Conservation (phyloP, 2,888 invertebrate species). For the Eudemis profundana region DNA sequence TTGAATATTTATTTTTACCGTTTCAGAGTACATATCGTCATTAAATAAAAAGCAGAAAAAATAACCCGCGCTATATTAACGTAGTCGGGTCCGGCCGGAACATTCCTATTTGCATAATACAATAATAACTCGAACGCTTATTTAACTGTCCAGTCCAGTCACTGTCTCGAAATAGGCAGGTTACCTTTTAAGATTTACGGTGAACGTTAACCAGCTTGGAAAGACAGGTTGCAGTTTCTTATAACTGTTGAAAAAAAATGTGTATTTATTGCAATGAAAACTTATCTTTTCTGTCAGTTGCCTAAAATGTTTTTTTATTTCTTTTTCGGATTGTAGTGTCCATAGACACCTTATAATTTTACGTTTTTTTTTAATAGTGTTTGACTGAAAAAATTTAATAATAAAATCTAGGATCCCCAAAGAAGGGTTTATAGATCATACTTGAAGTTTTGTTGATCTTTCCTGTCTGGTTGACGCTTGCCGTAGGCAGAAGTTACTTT, state of each 20-base stretch:
- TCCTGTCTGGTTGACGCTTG: constrained; percentile 26
- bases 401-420: too few species aligned
- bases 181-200: not conserved
- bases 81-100: constrained; percentile 24
- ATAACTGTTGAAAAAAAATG: too few species aligned
- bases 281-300: too few species aligned
- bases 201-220: constrained; percentile 19
- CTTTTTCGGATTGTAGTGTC: not conserved
- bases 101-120: constrained; percentile 41
- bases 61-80: constrained; percentile 57
- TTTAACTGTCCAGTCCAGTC: constrained; percentile 11
- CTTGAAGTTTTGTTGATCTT: too few species aligned
- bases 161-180: constrained; percentile 22
- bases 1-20: constrained; percentile 69
- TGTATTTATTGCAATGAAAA: too few species aligned
- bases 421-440: too few species aligned
- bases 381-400: too few species aligned
- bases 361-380: too few species aligned
- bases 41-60: constrained; percentile 77
- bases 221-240: not conserved
- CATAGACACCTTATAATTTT: too few species aligned
- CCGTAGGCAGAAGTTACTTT: constrained; percentile 2
- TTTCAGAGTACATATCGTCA: constrained; percentile 83
- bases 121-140: constrained; percentile 36
- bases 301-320: not conserved